phyloP scores from a whole-genome alignment of 92 coral and sea anemone species.

The Siderastrea radians region DNA sequence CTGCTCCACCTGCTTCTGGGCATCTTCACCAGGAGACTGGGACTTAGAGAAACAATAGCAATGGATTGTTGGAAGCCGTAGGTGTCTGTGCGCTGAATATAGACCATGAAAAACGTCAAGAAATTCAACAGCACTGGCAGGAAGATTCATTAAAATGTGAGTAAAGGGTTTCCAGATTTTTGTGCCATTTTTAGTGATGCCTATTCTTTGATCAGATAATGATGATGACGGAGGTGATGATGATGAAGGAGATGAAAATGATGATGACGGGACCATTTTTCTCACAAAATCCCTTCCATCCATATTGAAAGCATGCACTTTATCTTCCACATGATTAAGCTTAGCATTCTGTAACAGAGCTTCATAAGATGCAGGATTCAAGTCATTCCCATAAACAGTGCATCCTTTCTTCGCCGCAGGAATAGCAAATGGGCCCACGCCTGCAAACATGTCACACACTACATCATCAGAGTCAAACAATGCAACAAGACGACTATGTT shows the following conservation, averaged over 20 bases:
- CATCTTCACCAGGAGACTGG: slow-evolving; percentile 77
- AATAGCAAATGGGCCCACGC: slow-evolving; percentile 98
- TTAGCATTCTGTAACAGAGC: slow-evolving; percentile 85
- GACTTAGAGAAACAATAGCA: slow-evolving; percentile 98
- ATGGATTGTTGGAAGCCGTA: slow-evolving; percentile 85
- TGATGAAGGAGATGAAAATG: not conserved
- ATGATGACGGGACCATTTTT: slow-evolving; percentile 56
- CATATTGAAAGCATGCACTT: slow-evolving; percentile 80
- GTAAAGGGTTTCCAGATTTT: slow-evolving; percentile 50
- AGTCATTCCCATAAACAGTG: slow-evolving; percentile 91
- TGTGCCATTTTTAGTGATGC: not conserved
- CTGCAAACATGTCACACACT: slow-evolving; percentile 96
- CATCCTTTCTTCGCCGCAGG: slow-evolving; percentile 99
- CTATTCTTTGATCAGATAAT: slow-evolving; percentile 11
- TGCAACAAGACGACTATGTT: slow-evolving; percentile 90
- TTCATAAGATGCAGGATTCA: slow-evolving; percentile 88
- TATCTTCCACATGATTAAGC: slow-evolving; percentile 80
- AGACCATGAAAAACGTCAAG: slow-evolving; percentile 90
- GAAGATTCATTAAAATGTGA: slow-evolving; percentile 95
- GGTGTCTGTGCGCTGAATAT: slow-evolving; percentile 45
- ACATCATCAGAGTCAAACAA: slow-evolving; percentile 75
- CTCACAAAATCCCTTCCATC: slow-evolving; percentile 90
- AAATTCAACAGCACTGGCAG: slow-evolving; percentile 95
- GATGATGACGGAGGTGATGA: not conserved
- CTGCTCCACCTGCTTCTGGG: slow-evolving; percentile 76